Conservation (phyloP, 2,113 vertebrate genomes). For the Percina caprodes region DNA sequence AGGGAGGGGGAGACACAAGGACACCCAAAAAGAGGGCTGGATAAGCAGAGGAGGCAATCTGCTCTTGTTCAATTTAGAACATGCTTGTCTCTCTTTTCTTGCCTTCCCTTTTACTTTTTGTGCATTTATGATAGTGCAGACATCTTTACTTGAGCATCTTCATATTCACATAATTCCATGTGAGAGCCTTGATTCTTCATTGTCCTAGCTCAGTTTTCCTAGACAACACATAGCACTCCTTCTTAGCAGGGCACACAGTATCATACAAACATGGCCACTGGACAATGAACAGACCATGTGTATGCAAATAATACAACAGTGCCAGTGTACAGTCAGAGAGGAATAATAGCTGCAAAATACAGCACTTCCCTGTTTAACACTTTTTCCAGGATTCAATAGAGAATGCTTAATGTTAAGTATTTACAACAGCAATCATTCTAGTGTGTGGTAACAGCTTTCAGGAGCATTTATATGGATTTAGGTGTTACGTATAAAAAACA, state of each 20-base stretch:
- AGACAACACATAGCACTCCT: constrained; percentile 21
- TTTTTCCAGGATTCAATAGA: not conserved
- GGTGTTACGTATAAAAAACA: constrained; percentile 2
- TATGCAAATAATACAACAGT: not conserved
- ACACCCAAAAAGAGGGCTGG: constrained; percentile 15
- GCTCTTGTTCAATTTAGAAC: constrained; percentile 29
- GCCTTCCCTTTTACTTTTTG: constrained; percentile 25
- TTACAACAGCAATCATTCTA: not conserved
- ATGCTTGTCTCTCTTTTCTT: constrained; percentile 10
- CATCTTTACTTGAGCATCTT: constrained; percentile 19
- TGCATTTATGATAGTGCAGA: constrained; percentile 16
- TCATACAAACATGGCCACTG: not conserved
- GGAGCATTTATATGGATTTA: constrained; percentile 6
- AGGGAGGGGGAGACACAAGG: not conserved
- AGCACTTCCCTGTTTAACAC: not conserved
- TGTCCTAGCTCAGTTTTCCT: constrained; percentile 20
- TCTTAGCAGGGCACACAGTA: constrained; percentile 13
- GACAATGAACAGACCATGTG: not conserved
- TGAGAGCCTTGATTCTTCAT: constrained; percentile 8
- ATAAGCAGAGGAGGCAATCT: constrained; percentile 18
- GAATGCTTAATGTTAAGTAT: not conserved
- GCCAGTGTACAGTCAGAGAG: not conserved
- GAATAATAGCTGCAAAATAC: not conserved
- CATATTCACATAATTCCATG: constrained; percentile 23
- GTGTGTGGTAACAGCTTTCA: not conserved